Evolutionary conservation across 2,113 vertebrate genomes (phyloP), one percentile per base, ranked within the genome.

Genomic region (Carollia perspicillata): DNA sequence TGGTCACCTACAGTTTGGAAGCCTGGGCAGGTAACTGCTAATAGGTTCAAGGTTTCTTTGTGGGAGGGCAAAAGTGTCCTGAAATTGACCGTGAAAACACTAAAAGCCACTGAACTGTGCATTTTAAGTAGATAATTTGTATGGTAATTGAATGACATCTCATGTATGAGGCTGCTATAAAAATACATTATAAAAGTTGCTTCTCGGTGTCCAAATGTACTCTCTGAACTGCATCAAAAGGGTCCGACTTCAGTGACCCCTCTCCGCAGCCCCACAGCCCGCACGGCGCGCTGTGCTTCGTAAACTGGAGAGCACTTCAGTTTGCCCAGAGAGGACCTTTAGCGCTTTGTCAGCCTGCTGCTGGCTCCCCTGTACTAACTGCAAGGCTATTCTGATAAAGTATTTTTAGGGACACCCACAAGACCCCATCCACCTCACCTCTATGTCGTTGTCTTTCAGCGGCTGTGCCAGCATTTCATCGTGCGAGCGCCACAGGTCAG

Each of bases 391-490:
- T 74, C 40, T 20, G 0, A 72, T 8, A 9, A 71, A 71, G 10
- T 65, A 20, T 49, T 53, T 2, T 58, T 42, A 60, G 60, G 84
- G 66, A 35, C 20, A 22, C 35, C 6, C 1, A 10, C 6, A 60
- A 12, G 28, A 20, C 7, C 13, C 49, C 55, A 14, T 14, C 6
- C 2, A 3, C 30, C 98, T 98, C 97, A 99, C 99, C 99, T 99
- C 99, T 0, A 98, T 94, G 95, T 99, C 99, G 0, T 97, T 99
- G 97, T 97, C 97, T 4, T 98, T 98, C 0, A 99, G 98, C 0
- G 99, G 99, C 84, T 99, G 99, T 51, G 98, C 60, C 97, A 99
- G 98, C 99, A 99, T 99, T 87, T 97, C 98, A 95, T 99, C 99
- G 75, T 99, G 99, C 0, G 98, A 99, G 5, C 98, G 96, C 99